These are phyloP conservation scores for Nixonia krombeini DNA, from an alignment of 1,140 invertebrate genomes.

Conservation along the genomic window DNA sequence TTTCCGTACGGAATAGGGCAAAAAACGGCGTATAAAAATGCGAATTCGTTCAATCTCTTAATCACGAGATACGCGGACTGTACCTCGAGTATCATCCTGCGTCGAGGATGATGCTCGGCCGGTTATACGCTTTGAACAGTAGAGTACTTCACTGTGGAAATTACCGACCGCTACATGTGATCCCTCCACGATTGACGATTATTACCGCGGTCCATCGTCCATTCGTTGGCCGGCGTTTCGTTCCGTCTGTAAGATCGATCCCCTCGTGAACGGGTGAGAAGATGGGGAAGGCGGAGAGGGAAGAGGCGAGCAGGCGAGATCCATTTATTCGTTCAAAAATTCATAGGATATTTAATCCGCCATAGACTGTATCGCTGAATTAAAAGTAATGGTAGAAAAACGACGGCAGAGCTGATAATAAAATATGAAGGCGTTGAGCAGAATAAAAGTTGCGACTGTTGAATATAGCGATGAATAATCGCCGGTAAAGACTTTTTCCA, in stretches of 20 bases:
- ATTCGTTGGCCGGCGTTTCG: slow-evolving; percentile 40
- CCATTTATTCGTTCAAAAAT: slow-evolving; percentile 43
- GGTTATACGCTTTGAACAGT: slow-evolving; percentile 38
- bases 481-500: no score
- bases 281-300: no score
- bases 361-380: slow-evolving; percentile 14
- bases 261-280: slow-evolving; percentile 33
- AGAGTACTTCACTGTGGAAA: slow-evolving; percentile 35
- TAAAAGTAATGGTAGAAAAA: slow-evolving; percentile 38
- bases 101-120: slow-evolving; percentile 25
- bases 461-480: no score
- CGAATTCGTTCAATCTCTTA: no score
- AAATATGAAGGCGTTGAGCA: not conserved
- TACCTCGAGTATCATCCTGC: slow-evolving; percentile 25
- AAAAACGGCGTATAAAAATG: no score
- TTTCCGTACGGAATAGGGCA: no score
- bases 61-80: no score
- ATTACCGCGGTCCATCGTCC: slow-evolving; percentile 41
- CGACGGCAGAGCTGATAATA: slow-evolving; percentile 1
- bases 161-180: slow-evolving; percentile 37
- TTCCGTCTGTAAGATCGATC: slow-evolving; percentile 44
- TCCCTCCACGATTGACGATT: slow-evolving; percentile 45
- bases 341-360: slow-evolving; percentile 33
- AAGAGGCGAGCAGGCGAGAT: slow-evolving; percentile 12
- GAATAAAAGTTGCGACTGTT: no score